These are phyloP conservation scores for Linyphia triangularis DNA, from an alignment of 2,888 invertebrate genomes.

Conservation along the genomic window DNA sequence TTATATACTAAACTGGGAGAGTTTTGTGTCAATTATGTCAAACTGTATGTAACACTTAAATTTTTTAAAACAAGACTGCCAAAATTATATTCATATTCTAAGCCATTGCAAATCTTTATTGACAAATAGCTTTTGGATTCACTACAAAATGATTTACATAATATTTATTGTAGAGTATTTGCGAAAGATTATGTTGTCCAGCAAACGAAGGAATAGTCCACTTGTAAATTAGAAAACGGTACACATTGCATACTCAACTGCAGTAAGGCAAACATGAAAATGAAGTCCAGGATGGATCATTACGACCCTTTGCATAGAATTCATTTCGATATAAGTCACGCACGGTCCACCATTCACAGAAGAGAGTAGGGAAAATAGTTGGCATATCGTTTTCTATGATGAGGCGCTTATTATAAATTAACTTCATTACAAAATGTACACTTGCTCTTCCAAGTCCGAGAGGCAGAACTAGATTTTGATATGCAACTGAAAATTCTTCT, in stretches of 20 bases:
- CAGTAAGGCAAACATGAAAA: neutral
- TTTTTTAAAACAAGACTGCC: too few relatives aligned
- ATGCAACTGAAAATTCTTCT: too few relatives aligned
- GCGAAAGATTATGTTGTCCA: neutral
- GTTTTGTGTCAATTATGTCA: too few relatives aligned
- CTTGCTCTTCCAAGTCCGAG: too few relatives aligned
- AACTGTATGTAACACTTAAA: too few relatives aligned
- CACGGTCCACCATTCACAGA: neutral
- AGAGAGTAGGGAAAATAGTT: neutral
- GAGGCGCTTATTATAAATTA: constrained; percentile 3
- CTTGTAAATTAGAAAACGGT: neutral
- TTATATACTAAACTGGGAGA: too few relatives aligned
- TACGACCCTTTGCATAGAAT: neutral
- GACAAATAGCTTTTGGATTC: too few relatives aligned
- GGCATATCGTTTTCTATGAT: neutral
- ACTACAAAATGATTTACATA: too few relatives aligned
- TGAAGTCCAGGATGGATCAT: neutral
- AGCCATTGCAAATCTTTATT: too few relatives aligned
- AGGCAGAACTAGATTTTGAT: too few relatives aligned
- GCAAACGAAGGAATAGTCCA: neutral
- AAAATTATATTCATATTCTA: too few relatives aligned
- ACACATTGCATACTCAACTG: neutral
- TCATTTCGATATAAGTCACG: neutral
- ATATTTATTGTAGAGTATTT: too few relatives aligned
- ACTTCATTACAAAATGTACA: neutral